Evolutionary conservation across 1,140 invertebrate genomes (phyloP), one percentile per base, ranked within the genome.

Genomic region (Drosophila setifemur): DNA sequence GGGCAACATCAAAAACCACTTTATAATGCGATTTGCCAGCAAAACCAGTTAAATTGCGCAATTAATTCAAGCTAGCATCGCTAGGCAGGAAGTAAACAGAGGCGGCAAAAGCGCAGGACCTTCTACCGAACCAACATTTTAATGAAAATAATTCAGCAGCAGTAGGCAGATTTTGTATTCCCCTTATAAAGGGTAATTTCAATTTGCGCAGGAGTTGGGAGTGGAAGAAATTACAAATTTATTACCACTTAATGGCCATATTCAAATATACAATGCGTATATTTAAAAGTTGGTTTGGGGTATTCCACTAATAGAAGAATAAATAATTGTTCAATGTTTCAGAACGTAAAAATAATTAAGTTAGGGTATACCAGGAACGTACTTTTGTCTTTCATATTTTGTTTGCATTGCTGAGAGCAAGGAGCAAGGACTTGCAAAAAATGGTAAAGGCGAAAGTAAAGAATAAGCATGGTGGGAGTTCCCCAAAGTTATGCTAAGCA

Each of bases 31-130:
- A 73, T 70, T 73, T 67, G 37, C 19, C 35, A 37, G 60, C 9
- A 72, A 61, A 74, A 43, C 53, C 61, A 68, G 42, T 73, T 78
- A 73, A 85, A 68, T 49, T 63, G 48, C 31, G 29, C 55, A 79
- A 79, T 85, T 85, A 71, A 77, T 77, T 64, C 49, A 47, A 43
- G 39, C 25, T 19, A 29, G 23, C 16, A 42, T 26, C 11, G 16
- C 33, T 61, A 47, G 33, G 19, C 43, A 53, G 52, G 3, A 53
- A 21, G 19, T 11, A 18, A 29, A 9, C 11, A 55, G 35, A 23
- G 25, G 25, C 33, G 19, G n/a, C 18, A 14, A 40, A 40, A 12
- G 14, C 35, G 8, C 31, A 8, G 14, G 11, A 43, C n/a, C 16
- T 61, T 16, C 23, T 55, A 37, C 39, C 40, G 28, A 42, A 35